Evolutionary conservation across 2,888 invertebrate genomes (phyloP), one percentile per base, ranked within the genome.

Genomic region (Bellardia bayeri): DNA sequence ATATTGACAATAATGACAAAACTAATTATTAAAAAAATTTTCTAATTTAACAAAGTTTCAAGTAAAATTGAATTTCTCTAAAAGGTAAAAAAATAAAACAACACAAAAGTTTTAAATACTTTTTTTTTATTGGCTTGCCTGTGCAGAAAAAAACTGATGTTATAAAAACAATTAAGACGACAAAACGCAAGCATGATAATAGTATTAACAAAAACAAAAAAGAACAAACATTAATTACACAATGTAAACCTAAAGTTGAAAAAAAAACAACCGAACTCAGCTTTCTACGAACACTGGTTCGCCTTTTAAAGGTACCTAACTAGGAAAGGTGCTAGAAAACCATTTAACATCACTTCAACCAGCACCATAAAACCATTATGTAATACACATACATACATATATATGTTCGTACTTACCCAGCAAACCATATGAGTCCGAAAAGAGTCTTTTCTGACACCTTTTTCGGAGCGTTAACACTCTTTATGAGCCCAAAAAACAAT

Each of bases 351-450:
- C 56, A 75, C 71, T 80, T 87, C 58, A 80, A 58, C 75, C 37
- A 75, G 69, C 58, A 71, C 71, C 86, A 68, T 83, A 83, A 82
- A 75, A 86, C 51, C 79, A 83, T 72, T 80, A 82, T 68, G 78
- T 69, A 74, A 68, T 72, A 72, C 79, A 74, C 40, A 81, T 63
- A 75, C 51, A 13, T 14, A 40, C 23, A 23, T 23, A 1, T 23
- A 23, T 23, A 23, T 23, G 23, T 23, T 23, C 23, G 23, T 23
- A 23, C 1, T 23, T 23, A n/a, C n/a, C n/a, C n/a, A n/a, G n/a
- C n/a, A n/a, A n/a, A n/a, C n/a, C n/a, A n/a, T n/a, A n/a, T n/a
- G n/a, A n/a, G n/a, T n/a, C n/a, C n/a, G n/a, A n/a, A n/a, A n/a
- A n/a, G n/a, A n/a, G n/a, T n/a, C n/a, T n/a, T n/a, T n/a, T n/a